phyloP scores from a whole-genome alignment of 2,888 invertebrate species.

The Phortica okadai region DNA sequence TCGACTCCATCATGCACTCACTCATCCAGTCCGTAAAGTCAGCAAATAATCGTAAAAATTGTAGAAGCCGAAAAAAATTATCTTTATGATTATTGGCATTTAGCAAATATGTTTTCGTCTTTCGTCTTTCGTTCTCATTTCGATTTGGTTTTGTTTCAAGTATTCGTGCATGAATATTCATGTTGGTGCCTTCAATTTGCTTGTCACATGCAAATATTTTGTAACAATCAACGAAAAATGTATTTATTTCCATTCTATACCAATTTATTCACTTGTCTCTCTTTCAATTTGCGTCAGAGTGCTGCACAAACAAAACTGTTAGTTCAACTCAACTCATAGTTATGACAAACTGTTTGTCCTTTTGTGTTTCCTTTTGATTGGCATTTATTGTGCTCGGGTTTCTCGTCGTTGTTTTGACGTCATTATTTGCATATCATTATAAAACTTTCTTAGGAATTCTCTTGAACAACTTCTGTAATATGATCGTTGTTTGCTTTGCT shows the following conservation, averaged over 20 bases:
- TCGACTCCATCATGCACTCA: neutral
- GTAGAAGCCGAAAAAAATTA: neutral
- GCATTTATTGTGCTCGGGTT: neutral
- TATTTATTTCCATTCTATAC: neutral
- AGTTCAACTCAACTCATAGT: too few species aligned
- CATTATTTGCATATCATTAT: too few species aligned
- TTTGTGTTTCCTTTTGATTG: neutral
- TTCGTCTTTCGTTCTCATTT: neutral
- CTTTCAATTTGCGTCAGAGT: neutral
- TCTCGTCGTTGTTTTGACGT: neutral
- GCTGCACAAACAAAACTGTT: neutral
- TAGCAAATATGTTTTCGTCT: neutral
- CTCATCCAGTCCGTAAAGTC: neutral
- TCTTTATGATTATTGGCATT: slow-evolving; percentile 13
- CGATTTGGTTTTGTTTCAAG: neutral
- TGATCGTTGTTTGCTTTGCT: neutral
- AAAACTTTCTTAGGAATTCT: too few species aligned
- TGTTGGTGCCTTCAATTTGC: slow-evolving; percentile 1
- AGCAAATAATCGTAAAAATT: slow-evolving; percentile 11
- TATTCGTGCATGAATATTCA: neutral
- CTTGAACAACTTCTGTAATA: neutral
- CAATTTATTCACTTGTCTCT: neutral
- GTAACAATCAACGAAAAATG: neutral
- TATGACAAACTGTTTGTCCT: too few species aligned
- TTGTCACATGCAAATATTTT: slow-evolving; percentile 17